These are phyloP conservation scores for Oryzias curvinotus DNA, from an alignment of 2,113 vertebrate species.

Conservation along the genomic window DNA sequence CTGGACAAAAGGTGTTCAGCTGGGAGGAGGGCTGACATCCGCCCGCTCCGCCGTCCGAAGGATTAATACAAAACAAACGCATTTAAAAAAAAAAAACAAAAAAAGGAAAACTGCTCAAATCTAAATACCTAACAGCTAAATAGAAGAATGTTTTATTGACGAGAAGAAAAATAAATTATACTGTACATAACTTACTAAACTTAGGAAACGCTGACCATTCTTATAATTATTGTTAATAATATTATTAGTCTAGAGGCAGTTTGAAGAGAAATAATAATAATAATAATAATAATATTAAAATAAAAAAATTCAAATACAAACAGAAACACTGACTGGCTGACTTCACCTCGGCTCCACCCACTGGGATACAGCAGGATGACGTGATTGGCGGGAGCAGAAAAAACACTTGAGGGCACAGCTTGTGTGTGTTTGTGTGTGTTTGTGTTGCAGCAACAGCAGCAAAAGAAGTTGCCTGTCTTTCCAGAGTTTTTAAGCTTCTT, in stretches of 20 bases:
- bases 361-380: constrained; percentile 80
- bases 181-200: constrained; percentile 99
- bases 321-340: constrained; percentile 86
- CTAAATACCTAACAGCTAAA: constrained; percentile 89
- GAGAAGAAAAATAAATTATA: constrained; percentile 98
- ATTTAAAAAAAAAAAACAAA: constrained; percentile 56
- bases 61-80: constrained; percentile 81
- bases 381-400: constrained; percentile 54
- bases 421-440: constrained; percentile 19
- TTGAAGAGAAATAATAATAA: constrained; percentile 83
- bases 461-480: constrained; percentile 39
- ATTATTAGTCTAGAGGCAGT: constrained; percentile 97
- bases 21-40: constrained; percentile 49
- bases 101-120: constrained; percentile 79
- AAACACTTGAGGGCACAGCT: constrained; percentile 56
- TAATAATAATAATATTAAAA: constrained; percentile 42
- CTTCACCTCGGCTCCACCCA: constrained; percentile 82
- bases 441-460: constrained; percentile 47
- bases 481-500: constrained; percentile 16
- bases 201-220: constrained; percentile 91
- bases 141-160: constrained; percentile 85
- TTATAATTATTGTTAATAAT: constrained; percentile 93
- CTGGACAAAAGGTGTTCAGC: constrained; percentile 56
- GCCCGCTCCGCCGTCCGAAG: constrained; percentile 69
- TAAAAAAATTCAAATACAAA: constrained; percentile 92